Base-by-base conservation (phyloP, 2,888 invertebrate species). In the Megastigmus dorsalis region DNA sequence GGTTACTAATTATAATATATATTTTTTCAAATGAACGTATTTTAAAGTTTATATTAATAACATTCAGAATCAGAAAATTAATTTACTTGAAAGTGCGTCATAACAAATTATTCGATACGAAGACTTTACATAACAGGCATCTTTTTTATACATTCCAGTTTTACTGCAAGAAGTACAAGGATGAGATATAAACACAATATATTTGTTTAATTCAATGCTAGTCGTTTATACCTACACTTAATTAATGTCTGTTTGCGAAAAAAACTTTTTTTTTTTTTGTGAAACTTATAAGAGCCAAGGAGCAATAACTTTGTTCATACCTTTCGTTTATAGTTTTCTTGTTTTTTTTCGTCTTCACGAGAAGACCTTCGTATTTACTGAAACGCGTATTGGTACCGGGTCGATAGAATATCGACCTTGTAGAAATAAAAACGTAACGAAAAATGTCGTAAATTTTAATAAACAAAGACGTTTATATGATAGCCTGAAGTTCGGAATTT, bases 391-490 rank as follows among this genome's bases (percentile, higher is more conserved):
- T 62, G 4, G n/a, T 36, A n/a, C 33, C n/a, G n/a, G 23, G 36
- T 62, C 20, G 4, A 62, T 62, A 48, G 48, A 48, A 33, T 30
- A 28, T 3, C 26, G 28, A 30, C 18, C 5, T 45, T 43, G 36
- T 30, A 18, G 33, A 48, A 62, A 33, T 48, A 62, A 48, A 48
- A 48, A 13, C 20, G 41, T 48, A 48, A 62, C 33, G n/a, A 62
- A 45, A 43, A 62, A 20, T 20, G 18, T 13, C 15, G 30, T 45
- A 45, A 30, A 45, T 43, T 18, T 62, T 30, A 10, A 45, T 45
- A 30, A 48, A 30, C 33, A 26, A 23, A 9, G 43, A 0, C 13
- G 18, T 54, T 54, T 54, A 54, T 54, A 9, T 20, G 28, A 10
- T 28, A n/a, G 50, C n/a, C 4, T 6, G 1, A n/a, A 48, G 30